Conservation (phyloP, 1,140 invertebrate species). For the Diachasmimorpha longicaudata region DNA sequence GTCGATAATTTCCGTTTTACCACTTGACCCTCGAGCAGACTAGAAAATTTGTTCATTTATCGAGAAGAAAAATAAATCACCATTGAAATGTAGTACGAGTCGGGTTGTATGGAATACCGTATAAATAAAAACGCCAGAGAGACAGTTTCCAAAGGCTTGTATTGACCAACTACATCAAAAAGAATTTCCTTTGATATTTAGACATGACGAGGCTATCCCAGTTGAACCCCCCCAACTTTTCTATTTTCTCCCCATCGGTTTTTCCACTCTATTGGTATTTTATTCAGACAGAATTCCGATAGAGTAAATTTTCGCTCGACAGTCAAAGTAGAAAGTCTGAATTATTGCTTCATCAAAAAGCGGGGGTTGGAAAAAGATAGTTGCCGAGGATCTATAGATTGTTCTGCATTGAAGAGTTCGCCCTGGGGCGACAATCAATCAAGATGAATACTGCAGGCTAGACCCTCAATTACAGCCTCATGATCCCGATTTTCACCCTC, state of each 20-base stretch:
- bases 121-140: constrained; percentile 10
- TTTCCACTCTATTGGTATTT: constrained; percentile 17
- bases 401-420: neutral
- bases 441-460: neutral
- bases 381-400: neutral
- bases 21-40: neutral
- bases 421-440: neutral
- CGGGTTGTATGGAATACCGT: neutral
- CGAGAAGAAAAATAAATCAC: neutral
- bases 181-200: neutral
- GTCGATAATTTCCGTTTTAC: neutral
- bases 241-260: neutral
- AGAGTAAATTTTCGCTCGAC: neutral
- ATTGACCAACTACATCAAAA: neutral
- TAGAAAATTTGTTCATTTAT: neutral
- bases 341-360: constrained; percentile 3
- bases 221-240: neutral
- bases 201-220: neutral
- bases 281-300: neutral
- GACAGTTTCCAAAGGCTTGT: neutral
- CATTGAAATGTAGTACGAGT: constrained; percentile 14
- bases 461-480: neutral
- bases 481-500: neutral
- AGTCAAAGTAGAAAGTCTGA: constrained; percentile 7
- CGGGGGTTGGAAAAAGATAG: neutral